These are phyloP conservation scores for Lasiurus cinereus DNA, from an alignment of 2,113 vertebrate genomes.

Conservation along the genomic window DNA sequence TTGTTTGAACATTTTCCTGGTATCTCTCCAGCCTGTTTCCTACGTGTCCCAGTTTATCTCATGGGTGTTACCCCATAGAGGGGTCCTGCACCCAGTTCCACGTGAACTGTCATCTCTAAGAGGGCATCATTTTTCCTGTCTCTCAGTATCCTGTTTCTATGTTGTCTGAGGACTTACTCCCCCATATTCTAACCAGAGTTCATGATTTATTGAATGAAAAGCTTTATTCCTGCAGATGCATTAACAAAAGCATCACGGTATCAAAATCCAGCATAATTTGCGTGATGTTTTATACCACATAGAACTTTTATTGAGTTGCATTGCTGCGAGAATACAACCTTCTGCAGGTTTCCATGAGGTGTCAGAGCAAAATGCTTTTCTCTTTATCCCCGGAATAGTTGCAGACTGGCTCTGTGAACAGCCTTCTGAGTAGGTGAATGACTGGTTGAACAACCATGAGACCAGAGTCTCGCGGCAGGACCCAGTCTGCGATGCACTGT, in stretches of 20 bases:
- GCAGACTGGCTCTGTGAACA: neutral
- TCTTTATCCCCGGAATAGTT: neutral
- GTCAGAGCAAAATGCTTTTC: neutral
- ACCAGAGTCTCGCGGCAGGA: neutral
- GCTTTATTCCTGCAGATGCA: neutral
- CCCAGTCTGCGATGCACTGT: neutral
- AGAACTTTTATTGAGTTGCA: neutral
- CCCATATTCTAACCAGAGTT: neutral
- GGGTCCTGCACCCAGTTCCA: neutral
- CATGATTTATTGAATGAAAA: conserved; percentile 22
- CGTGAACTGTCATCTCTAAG: neutral
- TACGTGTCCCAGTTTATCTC: neutral
- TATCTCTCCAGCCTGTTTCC: neutral
- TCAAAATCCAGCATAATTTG: neutral
- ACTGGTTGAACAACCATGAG: neutral
- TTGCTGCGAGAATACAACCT: conserved; percentile 3
- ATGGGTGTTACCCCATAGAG: neutral
- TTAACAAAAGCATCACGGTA: neutral
- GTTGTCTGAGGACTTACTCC: neutral
- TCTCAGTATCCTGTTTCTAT: neutral
- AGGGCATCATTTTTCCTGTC: neutral
- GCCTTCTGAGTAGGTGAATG: neutral
- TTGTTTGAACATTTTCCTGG: neutral
- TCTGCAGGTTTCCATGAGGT: neutral
- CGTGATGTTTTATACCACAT: neutral